These are phyloP conservation scores for Mormoops blainvillei DNA, from an alignment of 2,113 vertebrate species.

Conservation along the genomic window DNA sequence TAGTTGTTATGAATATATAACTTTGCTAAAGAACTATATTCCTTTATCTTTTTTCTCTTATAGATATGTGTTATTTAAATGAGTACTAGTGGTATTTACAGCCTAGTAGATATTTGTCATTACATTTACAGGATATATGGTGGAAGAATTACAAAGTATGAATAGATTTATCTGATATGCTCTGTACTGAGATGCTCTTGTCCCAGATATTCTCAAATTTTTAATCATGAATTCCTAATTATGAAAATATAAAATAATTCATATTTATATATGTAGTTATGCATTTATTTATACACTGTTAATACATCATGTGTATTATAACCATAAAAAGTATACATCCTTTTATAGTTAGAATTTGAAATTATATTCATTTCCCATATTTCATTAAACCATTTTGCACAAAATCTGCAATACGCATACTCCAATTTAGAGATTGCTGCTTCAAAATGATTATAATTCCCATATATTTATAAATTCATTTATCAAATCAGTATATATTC, in stretches of 20 bases:
- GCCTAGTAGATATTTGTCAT: neutral
- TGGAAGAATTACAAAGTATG: neutral
- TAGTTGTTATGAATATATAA: neutral
- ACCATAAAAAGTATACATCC: neutral
- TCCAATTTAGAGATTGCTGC: neutral
- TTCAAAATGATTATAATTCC: neutral
- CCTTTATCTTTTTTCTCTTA: neutral
- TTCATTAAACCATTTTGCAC: neutral
- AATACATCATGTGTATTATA: neutral
- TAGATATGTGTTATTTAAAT: neutral
- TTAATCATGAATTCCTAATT: neutral
- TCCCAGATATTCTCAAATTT: neutral
- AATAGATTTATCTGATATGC: neutral
- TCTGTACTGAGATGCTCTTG: neutral
- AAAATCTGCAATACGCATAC: neutral
- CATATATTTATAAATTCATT: neutral
- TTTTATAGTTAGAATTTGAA: neutral
- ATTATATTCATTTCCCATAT: neutral
- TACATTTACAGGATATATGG: neutral
- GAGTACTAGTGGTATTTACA: neutral
- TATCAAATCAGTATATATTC: neutral
- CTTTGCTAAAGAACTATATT: neutral
- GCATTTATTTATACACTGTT: neutral
- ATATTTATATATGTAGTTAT: neutral
- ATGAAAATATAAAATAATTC: neutral